Base-by-base conservation (phyloP, 2,797 vertebrate species). In the Falco columbarius region DNA sequence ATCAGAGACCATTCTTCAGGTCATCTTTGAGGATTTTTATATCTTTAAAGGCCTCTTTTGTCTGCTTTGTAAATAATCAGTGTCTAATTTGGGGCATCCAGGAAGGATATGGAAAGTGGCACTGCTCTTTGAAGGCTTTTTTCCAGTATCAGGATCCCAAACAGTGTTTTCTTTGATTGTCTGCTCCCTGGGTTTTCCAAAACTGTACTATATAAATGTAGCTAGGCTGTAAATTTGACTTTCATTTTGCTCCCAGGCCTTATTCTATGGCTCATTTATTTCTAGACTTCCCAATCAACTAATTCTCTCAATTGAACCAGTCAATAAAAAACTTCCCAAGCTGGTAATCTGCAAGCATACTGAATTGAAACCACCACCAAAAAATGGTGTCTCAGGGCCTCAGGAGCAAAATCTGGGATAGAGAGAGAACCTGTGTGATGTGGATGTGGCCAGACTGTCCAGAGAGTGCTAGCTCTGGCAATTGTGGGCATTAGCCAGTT, bases 301-400 rank as follows among this genome's bases (percentile, higher is more conserved):
- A 10, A 49, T 58, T 38, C 10, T 47, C 38, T 67, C 9, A 18
- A 1, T 4, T 54, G 21, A 81, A 23, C 8, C 15, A 54, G 38
- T 14, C 3, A 5, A 14, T 17, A 29, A 9, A 16, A 42, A 80
- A 42, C 47, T 12, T 44, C 21, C 74, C 47, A 22, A 51, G 34
- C 2, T 23, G 29, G 10, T 38, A 22, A n/a, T 22, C 24, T 68
- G 15, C 18, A 16, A 51, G 17, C 4, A 9, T 38, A 73, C 42
- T 72, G 17, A 54, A 8, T 36, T 56, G 63, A 61, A 74, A 49
- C 2, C 7, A 6, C 3, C 16, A 18, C 13, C 12, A 6, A 38
- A 67, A 42, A 36, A 2, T 5, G 1, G 4, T 40, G 19, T 51
- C 7, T 10, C 6, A 2, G 11, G 24, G 14, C 3, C 6, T 55